These are phyloP conservation scores for Pyrocoelia pectoralis DNA, from an alignment of 2,888 invertebrate genomes.

Conservation along the genomic window DNA sequence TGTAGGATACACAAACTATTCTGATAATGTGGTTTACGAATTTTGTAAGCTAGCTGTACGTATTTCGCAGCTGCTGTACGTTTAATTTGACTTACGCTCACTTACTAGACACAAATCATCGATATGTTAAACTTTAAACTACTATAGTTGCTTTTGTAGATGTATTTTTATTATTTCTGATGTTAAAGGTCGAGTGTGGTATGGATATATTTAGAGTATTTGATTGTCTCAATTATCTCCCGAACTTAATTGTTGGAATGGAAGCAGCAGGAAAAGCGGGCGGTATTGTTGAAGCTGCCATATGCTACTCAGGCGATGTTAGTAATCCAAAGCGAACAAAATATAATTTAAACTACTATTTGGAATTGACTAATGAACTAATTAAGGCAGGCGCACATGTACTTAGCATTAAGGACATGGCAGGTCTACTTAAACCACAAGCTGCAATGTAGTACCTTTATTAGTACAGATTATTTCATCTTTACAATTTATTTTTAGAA, in stretches of 20 bases:
- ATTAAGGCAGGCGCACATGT: conserved; percentile 97
- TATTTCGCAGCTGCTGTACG: conserved; percentile 39
- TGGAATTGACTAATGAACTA: conserved; percentile 91
- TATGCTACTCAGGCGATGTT: conserved; percentile 98
- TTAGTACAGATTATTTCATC: neutral
- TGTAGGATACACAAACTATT: conserved; percentile 98
- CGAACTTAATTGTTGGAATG: conserved; percentile 95
- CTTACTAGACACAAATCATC: no score
- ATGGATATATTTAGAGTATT: conserved; percentile 99
- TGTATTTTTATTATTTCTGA: no score
- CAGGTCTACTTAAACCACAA: conserved; percentile 91
- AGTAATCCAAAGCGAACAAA: conserved; percentile 89
- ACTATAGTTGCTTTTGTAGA: no score
- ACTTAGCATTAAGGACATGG: conserved; percentile 97
- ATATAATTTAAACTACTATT: conserved; percentile 95
- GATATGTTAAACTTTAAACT: no score
- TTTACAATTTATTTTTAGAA: conserved; percentile 54
- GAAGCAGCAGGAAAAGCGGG: conserved; percentile 98
- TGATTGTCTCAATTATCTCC: conserved; percentile 97
- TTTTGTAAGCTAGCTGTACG: conserved; percentile 94
- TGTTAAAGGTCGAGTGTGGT: conserved; percentile 82
- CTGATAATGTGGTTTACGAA: conserved; percentile 98
- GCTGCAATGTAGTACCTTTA: conserved; percentile 73
- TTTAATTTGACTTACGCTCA: neutral
- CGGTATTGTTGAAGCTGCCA: conserved; percentile 96